Evolutionary conservation across 2,113 vertebrate genomes (phyloP).

Genomic region (Eurypyga helias): DNA sequence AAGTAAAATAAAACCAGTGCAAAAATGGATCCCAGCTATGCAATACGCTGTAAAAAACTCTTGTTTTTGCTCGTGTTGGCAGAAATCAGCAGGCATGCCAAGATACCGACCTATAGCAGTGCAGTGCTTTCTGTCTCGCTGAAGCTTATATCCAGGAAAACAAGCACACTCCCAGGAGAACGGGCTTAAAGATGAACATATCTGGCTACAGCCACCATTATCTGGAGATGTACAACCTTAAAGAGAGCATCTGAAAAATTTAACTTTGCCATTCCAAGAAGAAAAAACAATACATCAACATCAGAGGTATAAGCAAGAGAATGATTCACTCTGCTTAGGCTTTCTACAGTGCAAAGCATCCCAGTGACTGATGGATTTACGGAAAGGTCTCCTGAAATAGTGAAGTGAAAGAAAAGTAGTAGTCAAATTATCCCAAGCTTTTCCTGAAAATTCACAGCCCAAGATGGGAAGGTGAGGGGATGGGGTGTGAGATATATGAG

Average conservation of each 20-base stretch:
- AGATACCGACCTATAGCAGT: conserved; percentile 81
- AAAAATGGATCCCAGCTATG: background rate
- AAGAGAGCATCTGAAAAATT: conserved; percentile 45
- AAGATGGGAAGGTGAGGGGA: fast-evolving
- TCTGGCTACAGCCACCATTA: conserved; percentile 91
- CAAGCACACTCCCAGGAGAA: conserved; percentile 87
- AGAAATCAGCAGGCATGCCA: background rate
- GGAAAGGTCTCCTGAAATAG: background rate
- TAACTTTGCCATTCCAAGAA: background rate
- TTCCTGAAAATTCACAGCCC: background rate
- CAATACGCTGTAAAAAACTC: background rate
- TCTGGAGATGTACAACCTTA: conserved; percentile 89
- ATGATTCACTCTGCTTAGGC: background rate
- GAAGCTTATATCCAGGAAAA: conserved; percentile 86
- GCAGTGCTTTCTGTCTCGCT: conserved; percentile 83
- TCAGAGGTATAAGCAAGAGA: background rate
- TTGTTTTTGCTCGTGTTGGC: background rate
- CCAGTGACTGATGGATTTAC: background rate
- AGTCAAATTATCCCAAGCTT: background rate
- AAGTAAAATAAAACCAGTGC: background rate
- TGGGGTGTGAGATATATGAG: background rate
- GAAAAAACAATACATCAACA: background rate
- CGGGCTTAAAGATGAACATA: conserved; percentile 79
- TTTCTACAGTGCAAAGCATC: background rate
- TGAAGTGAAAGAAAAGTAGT: background rate